phyloP scores from a whole-genome alignment of 2,113 vertebrate species.

The Odobenus rosmarus region DNA sequence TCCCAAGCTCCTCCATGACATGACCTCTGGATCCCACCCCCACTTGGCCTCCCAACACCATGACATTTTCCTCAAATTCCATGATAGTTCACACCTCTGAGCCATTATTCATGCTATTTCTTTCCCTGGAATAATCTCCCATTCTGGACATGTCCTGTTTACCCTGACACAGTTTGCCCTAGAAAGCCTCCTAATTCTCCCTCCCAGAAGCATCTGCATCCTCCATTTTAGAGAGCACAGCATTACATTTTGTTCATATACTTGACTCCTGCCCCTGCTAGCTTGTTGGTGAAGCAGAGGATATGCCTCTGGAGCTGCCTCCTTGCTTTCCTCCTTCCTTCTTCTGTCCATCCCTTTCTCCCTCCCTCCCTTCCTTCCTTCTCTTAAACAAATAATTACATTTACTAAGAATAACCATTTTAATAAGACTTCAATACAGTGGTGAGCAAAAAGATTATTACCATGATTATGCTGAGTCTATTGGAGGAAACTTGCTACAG shows the following conservation, averaged over 20 bases:
- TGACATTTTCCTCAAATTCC: neutral
- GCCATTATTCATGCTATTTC: neutral
- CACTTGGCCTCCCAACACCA: neutral
- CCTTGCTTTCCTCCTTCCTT: neutral
- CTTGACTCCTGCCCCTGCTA: neutral
- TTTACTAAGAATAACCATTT: neutral
- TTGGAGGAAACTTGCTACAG: neutral
- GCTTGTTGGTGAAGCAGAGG: neutral
- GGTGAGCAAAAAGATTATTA: neutral
- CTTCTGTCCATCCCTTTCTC: neutral
- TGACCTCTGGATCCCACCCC: neutral
- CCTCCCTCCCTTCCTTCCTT: neutral
- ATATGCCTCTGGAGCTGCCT: neutral
- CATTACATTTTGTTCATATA: neutral
- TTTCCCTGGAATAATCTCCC: neutral
- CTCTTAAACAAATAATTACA: neutral
- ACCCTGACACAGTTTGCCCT: neutral
- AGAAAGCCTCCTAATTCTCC: neutral
- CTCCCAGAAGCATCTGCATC: neutral
- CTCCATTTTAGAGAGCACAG: neutral
- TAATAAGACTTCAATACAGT: neutral
- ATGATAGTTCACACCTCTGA: neutral
- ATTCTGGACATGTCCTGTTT: neutral
- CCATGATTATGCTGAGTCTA: neutral
- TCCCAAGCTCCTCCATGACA: neutral